These are phyloP conservation scores for Lymantria monacha DNA, from an alignment of 2,888 invertebrate genomes.

Conservation along the genomic window DNA sequence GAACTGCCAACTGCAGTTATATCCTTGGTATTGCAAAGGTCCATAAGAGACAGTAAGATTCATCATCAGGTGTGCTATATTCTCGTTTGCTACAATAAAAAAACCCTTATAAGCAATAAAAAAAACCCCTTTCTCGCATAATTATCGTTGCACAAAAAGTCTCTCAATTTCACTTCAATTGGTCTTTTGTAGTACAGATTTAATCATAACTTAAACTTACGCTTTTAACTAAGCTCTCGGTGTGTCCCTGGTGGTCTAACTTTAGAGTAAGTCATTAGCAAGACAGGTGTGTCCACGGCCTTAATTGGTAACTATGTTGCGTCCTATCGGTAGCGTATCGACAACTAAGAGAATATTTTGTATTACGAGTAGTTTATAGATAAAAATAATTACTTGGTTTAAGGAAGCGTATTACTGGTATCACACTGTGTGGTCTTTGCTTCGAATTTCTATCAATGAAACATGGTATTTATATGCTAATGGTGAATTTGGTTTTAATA, in stretches of 20 bases:
- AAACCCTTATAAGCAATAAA: too few species aligned
- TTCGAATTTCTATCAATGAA: neutral
- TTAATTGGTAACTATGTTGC: slow-evolving; percentile 49
- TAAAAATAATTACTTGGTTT: slow-evolving; percentile 17
- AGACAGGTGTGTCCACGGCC: slow-evolving; percentile 34
- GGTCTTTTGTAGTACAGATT: too few species aligned
- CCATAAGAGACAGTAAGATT: too few species aligned
- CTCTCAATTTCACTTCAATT: too few species aligned
- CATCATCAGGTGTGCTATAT: too few species aligned
- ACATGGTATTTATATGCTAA: too few species aligned
- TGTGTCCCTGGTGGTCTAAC: slow-evolving; percentile 10
- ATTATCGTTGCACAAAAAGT: too few species aligned
- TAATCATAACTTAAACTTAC: neutral
- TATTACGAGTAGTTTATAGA: slow-evolving; percentile 15
- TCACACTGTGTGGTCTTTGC: neutral
- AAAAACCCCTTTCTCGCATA: too few species aligned
- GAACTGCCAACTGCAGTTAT: too few species aligned
- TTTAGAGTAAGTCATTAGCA: slow-evolving; percentile 34
- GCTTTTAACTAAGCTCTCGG: neutral
- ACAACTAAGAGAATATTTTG: slow-evolving; percentile 16
- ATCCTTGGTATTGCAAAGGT: too few species aligned
- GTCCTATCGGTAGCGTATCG: slow-evolving; percentile 36
- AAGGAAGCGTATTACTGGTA: slow-evolving; percentile 1
- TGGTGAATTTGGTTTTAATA: too few species aligned
- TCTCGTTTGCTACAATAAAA: too few species aligned